These are phyloP conservation scores for Heliothis subflexa DNA, from an alignment of 1,140 invertebrate genomes.

Conservation along the genomic window DNA sequence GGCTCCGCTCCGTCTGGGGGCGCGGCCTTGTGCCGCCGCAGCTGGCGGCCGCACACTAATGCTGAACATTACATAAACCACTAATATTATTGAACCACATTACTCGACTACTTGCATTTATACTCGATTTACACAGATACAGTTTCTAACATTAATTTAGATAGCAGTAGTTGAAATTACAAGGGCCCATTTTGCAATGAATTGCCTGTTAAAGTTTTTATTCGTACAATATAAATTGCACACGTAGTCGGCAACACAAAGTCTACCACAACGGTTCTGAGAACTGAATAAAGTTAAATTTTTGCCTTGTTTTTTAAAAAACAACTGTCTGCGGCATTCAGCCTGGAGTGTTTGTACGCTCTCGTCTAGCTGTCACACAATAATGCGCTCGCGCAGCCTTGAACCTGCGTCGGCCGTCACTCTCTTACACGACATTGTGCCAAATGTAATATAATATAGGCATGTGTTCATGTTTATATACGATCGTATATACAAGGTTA, in stretches of 20 bases:
- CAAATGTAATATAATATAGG: constrained; percentile 51
- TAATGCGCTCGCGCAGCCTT: constrained; percentile 55
- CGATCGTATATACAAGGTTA: neutral
- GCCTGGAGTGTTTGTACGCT: constrained; percentile 14
- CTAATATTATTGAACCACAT: constrained; percentile 22
- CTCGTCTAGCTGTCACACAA: constrained; percentile 52
- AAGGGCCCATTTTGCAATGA: neutral
- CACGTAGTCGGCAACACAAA: constrained; percentile 17
- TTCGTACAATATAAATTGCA: neutral
- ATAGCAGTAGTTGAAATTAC: constrained; percentile 4
- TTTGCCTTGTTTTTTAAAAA: constrained; percentile 26
- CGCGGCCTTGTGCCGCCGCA: constrained; percentile 55
- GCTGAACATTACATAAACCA: constrained; percentile 33
- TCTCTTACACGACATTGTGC: constrained; percentile 51
- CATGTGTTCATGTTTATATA: constrained; percentile 25
- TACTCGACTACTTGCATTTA: constrained; percentile 20
- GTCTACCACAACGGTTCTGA: neutral
- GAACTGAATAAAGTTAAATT: constrained; percentile 10
- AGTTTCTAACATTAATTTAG: constrained; percentile 9
- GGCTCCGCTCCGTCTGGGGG: constrained; percentile 62
- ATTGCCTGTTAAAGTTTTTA: neutral
- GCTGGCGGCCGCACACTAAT: constrained; percentile 38
- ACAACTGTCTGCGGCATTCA: constrained; percentile 37
- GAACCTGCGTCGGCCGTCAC: constrained; percentile 53
- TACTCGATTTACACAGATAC: constrained; percentile 17